phyloP scores from a whole-genome alignment of 53 echinoderm and acorn worm genomes.

The Henricia sp. region DNA sequence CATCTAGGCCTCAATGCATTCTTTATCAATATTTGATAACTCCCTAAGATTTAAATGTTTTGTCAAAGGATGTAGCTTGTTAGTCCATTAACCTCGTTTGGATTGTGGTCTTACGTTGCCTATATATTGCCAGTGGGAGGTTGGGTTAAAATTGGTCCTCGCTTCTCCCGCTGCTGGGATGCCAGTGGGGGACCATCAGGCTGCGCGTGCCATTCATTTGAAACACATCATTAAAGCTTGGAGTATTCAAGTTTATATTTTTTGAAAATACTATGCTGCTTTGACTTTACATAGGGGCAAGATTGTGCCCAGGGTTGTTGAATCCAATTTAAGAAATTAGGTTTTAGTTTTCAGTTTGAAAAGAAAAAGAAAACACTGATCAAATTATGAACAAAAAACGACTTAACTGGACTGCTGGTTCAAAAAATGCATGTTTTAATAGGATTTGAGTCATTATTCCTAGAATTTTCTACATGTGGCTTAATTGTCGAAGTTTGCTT shows the following conservation, averaged over 20 bases:
- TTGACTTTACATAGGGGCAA: background rate
- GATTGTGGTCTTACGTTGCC: background rate
- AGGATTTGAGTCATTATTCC: too few species aligned
- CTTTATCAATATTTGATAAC: background rate
- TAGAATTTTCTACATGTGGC: too few species aligned
- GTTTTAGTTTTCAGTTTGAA: too few species aligned
- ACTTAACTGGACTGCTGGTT: too few species aligned
- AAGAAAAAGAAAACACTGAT: too few species aligned
- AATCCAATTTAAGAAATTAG: too few species aligned
- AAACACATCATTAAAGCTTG: background rate
- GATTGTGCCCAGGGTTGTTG: too few species aligned
- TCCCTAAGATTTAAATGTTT: background rate
- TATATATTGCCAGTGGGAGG: conserved; percentile 44
- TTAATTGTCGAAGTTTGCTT: too few species aligned
- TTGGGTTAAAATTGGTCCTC: conserved; percentile 14
- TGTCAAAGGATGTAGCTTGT: background rate
- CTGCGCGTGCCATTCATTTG: conserved; percentile 44
- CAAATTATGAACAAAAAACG: too few species aligned
- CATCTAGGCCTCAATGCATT: background rate
- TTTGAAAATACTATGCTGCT: conserved; percentile 5
- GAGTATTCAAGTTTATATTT: conserved; percentile 21
- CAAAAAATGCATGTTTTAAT: too few species aligned
- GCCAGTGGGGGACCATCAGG: conserved; percentile 5
- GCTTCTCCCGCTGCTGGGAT: conserved; percentile 21
- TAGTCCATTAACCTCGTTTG: conserved; percentile 33